Base-by-base conservation (phyloP, 2,888 invertebrate species). In the Nudaria mundana region DNA sequence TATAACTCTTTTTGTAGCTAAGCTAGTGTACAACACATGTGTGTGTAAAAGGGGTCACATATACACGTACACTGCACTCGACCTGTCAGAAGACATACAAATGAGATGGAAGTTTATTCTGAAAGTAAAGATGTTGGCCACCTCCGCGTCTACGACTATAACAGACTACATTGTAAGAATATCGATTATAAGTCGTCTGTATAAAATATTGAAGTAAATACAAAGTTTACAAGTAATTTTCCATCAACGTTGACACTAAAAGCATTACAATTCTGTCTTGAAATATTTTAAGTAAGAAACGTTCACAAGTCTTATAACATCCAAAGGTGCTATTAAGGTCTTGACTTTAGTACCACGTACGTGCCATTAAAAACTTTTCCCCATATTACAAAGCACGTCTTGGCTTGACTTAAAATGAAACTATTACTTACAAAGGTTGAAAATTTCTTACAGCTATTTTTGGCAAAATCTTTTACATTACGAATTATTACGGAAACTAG, bases 361-460 rank as follows among this genome's bases (percentile, higher is more conserved):
- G 39, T 36, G 59, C 71, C 73, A 76, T 81, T 76, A 76, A 55
- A 64, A 78, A 80, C 64, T 78, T 43, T 80, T 69, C 57, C 42
- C 67, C 63, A 66, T 69, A 68, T 69, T 66, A 69, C 56, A 52
- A 42, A 53, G 64, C 64, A 67, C 58, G 54, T 59, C 59, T 63
- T 65, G 60, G 50, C 46, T 42, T 40, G 34, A 30, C 43, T 44
- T 49, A 56, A 58, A 57, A 55, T 56, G 47, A 34, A 44, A 52
- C 49, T 52, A 44, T 44, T 53, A n/a, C n/a, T 59, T 52, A 48
- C 47, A 56, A 44, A 47, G 50, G 52, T 56, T 48, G 44, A 28
- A 30, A 18, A 42, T 34, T 40, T 40, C 24, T 40, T 32, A 1
- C n/a, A 16, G 12, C 12, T 24, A 28, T 37, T 31, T 32, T 20